Evolutionary conservation across 2,888 invertebrate genomes (phyloP).

Genomic region (Spatulosminthurus flaviceps): DNA sequence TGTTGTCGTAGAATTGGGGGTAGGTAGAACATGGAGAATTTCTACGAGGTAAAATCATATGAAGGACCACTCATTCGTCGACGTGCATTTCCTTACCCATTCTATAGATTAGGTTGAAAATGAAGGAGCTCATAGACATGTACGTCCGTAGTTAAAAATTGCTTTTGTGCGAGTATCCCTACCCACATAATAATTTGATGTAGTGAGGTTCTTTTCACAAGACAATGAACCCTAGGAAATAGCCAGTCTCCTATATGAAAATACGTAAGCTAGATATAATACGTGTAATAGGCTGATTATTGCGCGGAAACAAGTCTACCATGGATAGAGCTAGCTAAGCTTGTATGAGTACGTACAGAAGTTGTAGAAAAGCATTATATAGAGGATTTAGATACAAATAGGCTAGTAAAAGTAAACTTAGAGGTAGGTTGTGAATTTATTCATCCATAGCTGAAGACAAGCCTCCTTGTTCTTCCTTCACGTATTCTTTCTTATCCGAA

Average conservation of each 20-base stretch:
- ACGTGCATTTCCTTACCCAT: background rate
- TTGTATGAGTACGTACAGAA: too few relatives aligned
- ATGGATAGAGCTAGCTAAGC: too few relatives aligned
- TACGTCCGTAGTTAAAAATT: background rate
- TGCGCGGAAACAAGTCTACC: too few relatives aligned
- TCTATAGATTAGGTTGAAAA: background rate
- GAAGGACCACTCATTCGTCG: background rate
- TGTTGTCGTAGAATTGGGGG: too few relatives aligned
- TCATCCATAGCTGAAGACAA: constrained; percentile 44
- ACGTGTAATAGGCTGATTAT: too few relatives aligned
- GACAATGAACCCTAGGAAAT: constrained; percentile 30
- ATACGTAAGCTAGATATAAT: too few relatives aligned
- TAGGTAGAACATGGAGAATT: too few relatives aligned
- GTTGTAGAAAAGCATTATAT: too few relatives aligned
- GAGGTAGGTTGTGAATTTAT: constrained; percentile 25
- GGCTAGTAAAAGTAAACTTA: background rate
- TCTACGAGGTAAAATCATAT: too few relatives aligned
- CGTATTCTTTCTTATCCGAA: constrained; percentile 32
- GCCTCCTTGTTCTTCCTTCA: constrained; percentile 18
- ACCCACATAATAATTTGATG: background rate
- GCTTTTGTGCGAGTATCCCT: background rate
- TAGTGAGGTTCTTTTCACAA: background rate
- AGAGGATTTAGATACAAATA: too few relatives aligned
- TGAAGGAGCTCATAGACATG: background rate
- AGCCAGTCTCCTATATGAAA: background rate